Conservation (phyloP, 2,113 vertebrate species). For the Sturnus vulgaris region DNA sequence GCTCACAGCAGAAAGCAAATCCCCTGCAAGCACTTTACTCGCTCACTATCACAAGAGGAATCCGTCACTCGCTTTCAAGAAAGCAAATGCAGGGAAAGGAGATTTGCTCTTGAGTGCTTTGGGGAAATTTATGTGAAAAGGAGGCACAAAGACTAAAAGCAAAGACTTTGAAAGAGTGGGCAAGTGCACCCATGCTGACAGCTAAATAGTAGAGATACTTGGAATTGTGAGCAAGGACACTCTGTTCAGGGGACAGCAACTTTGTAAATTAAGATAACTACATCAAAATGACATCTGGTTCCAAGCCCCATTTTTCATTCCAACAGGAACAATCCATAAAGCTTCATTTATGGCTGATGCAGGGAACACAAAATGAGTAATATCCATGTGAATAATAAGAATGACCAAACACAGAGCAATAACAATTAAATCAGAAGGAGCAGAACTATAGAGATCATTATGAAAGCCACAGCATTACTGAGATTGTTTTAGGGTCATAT, state of each 20-base stretch:
- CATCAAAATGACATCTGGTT: neutral
- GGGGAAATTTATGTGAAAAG: slow-evolving; percentile 36
- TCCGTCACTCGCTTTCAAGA: neutral
- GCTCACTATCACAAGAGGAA: neutral
- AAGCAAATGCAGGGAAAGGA: neutral
- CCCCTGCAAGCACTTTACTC: neutral
- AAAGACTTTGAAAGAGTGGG: neutral
- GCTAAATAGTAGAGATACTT: neutral
- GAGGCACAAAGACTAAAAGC: neutral
- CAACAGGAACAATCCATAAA: neutral
- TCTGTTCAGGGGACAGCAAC: slow-evolving; percentile 4
- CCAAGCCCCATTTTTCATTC: slow-evolving; percentile 11
- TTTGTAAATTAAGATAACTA: slow-evolving; percentile 13
- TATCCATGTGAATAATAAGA: neutral
- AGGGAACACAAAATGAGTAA: neutral
- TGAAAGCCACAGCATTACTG: neutral
- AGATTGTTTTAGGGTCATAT: neutral
- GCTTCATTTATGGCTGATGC: neutral
- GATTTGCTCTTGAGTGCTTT: neutral
- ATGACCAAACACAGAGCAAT: neutral
- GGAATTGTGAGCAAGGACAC: neutral
- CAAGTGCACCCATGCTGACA: neutral
- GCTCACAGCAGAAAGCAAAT: neutral
- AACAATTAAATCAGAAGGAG: neutral
- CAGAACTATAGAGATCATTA: neutral